Evolutionary conservation across 2,797 vertebrate genomes (phyloP).

Genomic region (Betta splendens): DNA sequence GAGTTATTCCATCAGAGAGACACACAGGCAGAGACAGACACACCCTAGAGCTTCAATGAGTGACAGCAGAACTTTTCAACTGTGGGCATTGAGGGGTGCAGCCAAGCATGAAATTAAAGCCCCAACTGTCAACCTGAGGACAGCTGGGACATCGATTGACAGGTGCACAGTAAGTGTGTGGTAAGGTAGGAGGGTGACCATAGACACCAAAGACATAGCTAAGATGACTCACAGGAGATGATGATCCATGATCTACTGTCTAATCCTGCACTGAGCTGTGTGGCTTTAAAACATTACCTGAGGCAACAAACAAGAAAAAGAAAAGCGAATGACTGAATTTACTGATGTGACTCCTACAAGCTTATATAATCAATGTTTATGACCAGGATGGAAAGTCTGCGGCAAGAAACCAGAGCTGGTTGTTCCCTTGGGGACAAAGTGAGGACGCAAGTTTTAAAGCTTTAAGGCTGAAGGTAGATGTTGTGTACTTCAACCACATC

Average conservation of each 20-base stretch:
- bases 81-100: constrained; percentile 16
- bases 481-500: constrained; percentile 5
- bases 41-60: constrained; percentile 38
- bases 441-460: constrained; percentile 20
- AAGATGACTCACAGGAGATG: background rate
- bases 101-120: constrained; percentile 75
- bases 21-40: constrained; percentile 19
- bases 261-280: background rate
- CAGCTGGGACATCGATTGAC: constrained; percentile 31
- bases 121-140: constrained; percentile 63
- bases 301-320: background rate
- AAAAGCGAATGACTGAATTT: constrained; percentile 3
- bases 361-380: constrained; percentile 28
- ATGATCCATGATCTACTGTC: constrained; percentile 1
- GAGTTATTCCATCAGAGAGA: constrained; percentile 23
- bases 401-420: background rate
- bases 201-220: constrained; percentile 9
- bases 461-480: constrained; percentile 5
- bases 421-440: constrained; percentile 12
- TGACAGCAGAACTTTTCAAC: constrained; percentile 57
- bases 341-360: constrained; percentile 3
- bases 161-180: background rate
- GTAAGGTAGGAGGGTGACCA: background rate
- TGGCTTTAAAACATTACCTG: background rate
- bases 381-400: background rate